Percentiles rank a stretch among this genome's conserved stretches.
phyloP scores from a whole-genome alignment of 2,113 vertebrate species.

The Sebastes fasciatus region DNA sequence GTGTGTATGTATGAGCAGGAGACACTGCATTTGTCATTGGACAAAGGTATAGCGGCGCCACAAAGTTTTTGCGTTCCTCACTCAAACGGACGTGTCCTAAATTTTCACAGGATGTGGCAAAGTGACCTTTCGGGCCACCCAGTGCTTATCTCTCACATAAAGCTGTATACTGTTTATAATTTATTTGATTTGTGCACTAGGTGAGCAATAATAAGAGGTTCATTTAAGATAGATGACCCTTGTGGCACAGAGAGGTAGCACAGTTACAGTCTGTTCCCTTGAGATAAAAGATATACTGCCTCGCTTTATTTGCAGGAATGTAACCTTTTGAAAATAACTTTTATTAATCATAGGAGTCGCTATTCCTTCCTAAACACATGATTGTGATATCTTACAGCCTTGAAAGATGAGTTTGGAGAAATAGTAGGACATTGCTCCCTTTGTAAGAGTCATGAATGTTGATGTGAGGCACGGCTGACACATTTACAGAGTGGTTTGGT shows the following conservation, averaged over 20 bases:
- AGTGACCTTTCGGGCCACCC: conserved; percentile 22
- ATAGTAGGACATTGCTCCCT: neutral
- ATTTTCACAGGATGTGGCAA: conserved; percentile 18
- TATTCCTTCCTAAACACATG: neutral
- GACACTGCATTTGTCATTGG: conserved; percentile 61
- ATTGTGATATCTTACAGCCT: neutral
- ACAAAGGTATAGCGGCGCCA: conserved; percentile 2
- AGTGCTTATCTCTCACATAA: neutral
- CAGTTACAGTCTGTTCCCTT: conserved; percentile 35
- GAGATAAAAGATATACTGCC: conserved; percentile 13
- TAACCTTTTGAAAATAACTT: conserved; percentile 7
- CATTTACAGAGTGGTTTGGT: conserved; percentile 55
- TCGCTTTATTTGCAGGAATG: conserved; percentile 25
- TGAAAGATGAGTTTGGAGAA: neutral
- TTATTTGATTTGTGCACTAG: conserved; percentile 28
- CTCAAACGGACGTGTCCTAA: conserved; percentile 22
- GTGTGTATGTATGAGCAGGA: conserved; percentile 45
- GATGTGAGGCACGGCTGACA: conserved; percentile 34
- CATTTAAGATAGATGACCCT: conserved; percentile 61
- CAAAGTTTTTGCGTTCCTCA: conserved; percentile 56
- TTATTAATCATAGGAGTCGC: conserved; percentile 6
- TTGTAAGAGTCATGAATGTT: conserved; percentile 9
- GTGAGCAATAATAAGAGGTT: conserved; percentile 36
- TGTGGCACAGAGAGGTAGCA: conserved; percentile 28
- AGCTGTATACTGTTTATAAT: conserved; percentile 35